Conservation (phyloP, 2,888 invertebrate species). For the Carterocephalus palaemon region DNA sequence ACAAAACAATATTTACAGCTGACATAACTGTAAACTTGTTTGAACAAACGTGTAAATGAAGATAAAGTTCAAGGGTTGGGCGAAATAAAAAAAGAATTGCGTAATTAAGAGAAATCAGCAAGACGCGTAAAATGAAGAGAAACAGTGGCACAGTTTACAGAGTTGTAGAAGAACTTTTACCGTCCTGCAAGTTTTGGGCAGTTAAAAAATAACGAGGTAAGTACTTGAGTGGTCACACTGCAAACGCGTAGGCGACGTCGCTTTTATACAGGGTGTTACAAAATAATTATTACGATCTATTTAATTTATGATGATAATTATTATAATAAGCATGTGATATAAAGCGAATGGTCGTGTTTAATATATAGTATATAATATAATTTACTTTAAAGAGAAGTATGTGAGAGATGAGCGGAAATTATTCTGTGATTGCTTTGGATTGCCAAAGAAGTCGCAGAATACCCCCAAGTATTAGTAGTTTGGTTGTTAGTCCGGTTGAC, state of each 20-base stretch:
- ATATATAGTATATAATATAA: too few relatives aligned
- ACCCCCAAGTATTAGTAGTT: too few relatives aligned
- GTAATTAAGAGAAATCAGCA: conserved; percentile 33
- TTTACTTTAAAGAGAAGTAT: too few relatives aligned
- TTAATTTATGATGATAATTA: too few relatives aligned
- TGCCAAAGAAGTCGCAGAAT: too few relatives aligned
- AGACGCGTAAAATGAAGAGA: conserved; percentile 30
- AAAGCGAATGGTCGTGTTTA: too few relatives aligned
- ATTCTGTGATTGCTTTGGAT: too few relatives aligned
- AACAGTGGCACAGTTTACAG: conserved; percentile 28
- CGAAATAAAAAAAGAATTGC: conserved; percentile 10
- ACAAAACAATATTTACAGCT: conserved; percentile 1
- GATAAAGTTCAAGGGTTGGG: conserved; percentile 5
- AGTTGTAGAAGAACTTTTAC: conserved; percentile 31
- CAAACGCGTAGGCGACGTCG: background rate
- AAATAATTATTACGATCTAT: too few relatives aligned
- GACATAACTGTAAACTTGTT: conserved; percentile 7
- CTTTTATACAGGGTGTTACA: too few relatives aligned
- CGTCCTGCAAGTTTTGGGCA: conserved; percentile 30
- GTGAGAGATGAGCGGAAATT: too few relatives aligned
- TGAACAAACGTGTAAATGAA: conserved; percentile 11
- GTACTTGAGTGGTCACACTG: conserved; percentile 21
- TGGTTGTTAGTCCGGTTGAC: too few relatives aligned
- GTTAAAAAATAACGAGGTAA: conserved; percentile 31
- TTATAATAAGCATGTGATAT: too few relatives aligned